These are phyloP conservation scores for Coendou prehensilis DNA, from an alignment of 2,797 vertebrate genomes.

Conservation along the genomic window DNA sequence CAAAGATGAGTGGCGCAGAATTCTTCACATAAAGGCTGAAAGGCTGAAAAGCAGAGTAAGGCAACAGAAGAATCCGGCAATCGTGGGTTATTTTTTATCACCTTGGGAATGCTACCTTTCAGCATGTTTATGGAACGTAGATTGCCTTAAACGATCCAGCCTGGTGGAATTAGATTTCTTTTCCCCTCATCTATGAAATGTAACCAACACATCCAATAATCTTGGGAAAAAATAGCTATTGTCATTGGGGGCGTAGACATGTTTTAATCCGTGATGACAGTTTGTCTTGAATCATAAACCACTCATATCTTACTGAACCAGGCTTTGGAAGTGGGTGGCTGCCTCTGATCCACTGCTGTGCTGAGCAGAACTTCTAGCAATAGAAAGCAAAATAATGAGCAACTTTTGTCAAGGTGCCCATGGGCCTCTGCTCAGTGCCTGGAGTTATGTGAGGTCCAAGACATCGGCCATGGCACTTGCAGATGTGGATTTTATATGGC, in stretches of 20 bases:
- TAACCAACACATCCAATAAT: constrained; percentile 73
- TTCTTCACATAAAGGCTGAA: background rate
- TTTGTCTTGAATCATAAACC: constrained; percentile 67
- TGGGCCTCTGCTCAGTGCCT: background rate
- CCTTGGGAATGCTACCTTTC: constrained; percentile 68
- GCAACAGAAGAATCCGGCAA: background rate
- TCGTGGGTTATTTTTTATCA: constrained; percentile 51
- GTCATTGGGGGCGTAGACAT: constrained; percentile 66
- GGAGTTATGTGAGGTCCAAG: background rate
- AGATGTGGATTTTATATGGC: background rate
- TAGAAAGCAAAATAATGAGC: constrained; percentile 18
- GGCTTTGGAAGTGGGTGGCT: constrained; percentile 23
- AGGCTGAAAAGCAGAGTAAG: constrained; percentile 28
- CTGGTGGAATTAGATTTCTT: constrained; percentile 62
- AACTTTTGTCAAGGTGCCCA: constrained; percentile 35
- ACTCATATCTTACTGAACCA: constrained; percentile 49
- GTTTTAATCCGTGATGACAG: constrained; percentile 78
- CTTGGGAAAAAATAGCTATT: constrained; percentile 74
- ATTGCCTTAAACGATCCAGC: constrained; percentile 76
- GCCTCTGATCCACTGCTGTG: background rate
- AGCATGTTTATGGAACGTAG: constrained; percentile 55
- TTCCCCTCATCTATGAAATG: constrained; percentile 63
- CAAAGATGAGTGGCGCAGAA: background rate
- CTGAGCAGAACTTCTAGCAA: constrained; percentile 27
- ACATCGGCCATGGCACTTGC: background rate